Percentiles rank a stretch among this genome's conserved stretches.
phyloP scores from a whole-genome alignment of 2,113 vertebrate genomes.

The Mugil cephalus region DNA sequence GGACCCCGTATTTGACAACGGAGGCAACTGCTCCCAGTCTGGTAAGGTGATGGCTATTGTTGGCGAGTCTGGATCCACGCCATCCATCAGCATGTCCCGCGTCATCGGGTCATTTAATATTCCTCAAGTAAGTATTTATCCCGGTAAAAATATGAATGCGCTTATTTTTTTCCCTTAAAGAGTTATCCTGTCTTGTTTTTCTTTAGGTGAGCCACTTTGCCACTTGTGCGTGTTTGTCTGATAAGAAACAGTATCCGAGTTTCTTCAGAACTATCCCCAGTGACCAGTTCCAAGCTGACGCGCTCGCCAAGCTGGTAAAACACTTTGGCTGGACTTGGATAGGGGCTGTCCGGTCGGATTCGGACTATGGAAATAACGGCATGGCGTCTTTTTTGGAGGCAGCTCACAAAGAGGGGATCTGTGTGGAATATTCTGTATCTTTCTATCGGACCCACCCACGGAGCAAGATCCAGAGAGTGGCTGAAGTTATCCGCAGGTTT shows the following conservation, averaged over 20 bases:
- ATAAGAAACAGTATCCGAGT: constrained; percentile 76
- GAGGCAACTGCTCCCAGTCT: constrained; percentile 38
- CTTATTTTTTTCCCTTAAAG: too few species aligned
- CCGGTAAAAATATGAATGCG: rapidly evolving
- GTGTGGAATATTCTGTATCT: too few species aligned
- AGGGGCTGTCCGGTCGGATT: constrained; percentile 74
- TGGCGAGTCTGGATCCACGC: constrained; percentile 79
- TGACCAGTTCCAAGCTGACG: constrained; percentile 80
- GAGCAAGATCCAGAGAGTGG: too few species aligned
- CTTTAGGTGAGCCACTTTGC: constrained; percentile 81
- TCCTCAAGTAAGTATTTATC: constrained; percentile 72
- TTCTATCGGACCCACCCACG: too few species aligned
- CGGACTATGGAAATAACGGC: too few species aligned
- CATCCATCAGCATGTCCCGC: constrained; percentile 77
- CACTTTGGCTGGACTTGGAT: constrained; percentile 85
- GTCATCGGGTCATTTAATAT: constrained; percentile 73
- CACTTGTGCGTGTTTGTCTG: constrained; percentile 81
- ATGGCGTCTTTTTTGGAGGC: too few species aligned
- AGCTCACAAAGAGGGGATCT: too few species aligned
- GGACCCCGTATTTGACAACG: constrained; percentile 31
- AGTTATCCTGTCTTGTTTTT: neutral
- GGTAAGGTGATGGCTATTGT: constrained; percentile 65
- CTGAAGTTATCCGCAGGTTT: too few species aligned
- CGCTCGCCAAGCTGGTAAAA: constrained; percentile 76
- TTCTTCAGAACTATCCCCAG: constrained; percentile 85